Percentiles rank a stretch among this genome's conserved stretches.
phyloP scores from a whole-genome alignment of 2,888 invertebrate species.

The Lithosia quadra region DNA sequence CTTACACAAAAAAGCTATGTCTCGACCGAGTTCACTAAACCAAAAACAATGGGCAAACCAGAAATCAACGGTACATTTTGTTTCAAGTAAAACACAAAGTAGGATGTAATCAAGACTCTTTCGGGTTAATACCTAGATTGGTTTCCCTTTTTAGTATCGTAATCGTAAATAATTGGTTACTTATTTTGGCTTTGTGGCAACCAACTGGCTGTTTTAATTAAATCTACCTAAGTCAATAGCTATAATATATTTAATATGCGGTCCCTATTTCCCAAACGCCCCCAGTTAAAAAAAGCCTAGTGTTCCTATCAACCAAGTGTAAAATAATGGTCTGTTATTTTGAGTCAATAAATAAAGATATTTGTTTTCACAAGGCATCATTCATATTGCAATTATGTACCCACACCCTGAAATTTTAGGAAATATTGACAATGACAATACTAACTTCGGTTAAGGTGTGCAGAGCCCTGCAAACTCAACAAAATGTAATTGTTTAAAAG shows the following conservation, averaged over 20 bases:
- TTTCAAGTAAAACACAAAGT: conserved; percentile 38
- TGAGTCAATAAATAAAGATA: too few species aligned
- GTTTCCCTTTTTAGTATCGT: conserved; percentile 23
- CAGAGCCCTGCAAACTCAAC: too few species aligned
- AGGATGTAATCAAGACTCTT: conserved; percentile 27
- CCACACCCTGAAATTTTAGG: too few species aligned
- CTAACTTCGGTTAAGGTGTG: too few species aligned
- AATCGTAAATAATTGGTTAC: conserved; percentile 14
- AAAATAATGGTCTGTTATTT: too few species aligned
- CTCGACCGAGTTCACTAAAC: conserved; percentile 66
- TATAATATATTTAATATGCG: not conserved
- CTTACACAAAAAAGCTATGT: conserved; percentile 58
- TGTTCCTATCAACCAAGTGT: too few species aligned
- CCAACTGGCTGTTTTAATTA: not conserved
- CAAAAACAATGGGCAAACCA: conserved; percentile 66
- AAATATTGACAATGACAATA: too few species aligned
- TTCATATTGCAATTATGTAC: too few species aligned
- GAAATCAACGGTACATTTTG: conserved; percentile 58
- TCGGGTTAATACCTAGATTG: conserved; percentile 27
- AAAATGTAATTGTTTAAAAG: too few species aligned
- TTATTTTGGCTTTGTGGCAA: conserved; percentile 25
- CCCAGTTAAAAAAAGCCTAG: too few species aligned
- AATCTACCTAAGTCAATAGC: not conserved
- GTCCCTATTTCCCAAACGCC: not conserved
- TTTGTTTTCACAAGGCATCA: too few species aligned